phyloP scores from a whole-genome alignment of 1,140 invertebrate species.

The Euwallacea fornicatus region DNA sequence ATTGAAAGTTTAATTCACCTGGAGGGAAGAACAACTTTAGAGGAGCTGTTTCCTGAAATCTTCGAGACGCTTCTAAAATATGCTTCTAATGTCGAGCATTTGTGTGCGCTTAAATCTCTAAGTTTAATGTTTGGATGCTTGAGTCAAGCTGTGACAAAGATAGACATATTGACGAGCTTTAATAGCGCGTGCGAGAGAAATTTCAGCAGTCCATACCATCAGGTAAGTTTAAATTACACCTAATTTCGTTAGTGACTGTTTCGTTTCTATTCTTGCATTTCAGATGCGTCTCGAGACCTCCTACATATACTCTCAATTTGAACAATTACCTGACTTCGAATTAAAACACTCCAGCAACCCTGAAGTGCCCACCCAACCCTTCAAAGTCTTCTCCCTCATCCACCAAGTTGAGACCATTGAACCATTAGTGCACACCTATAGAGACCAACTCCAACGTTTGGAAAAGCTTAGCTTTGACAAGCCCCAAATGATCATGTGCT shows the following conservation, averaged over 20 bases:
- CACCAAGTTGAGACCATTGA: slow-evolving; percentile 69
- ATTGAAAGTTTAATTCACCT: slow-evolving; percentile 63
- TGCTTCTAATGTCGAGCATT: slow-evolving; percentile 22
- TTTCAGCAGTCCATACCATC: slow-evolving; percentile 65
- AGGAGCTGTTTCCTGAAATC: slow-evolving; percentile 32
- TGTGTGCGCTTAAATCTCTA: slow-evolving; percentile 48
- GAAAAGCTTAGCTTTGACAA: slow-evolving; percentile 69
- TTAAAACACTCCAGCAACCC: slow-evolving; percentile 43
- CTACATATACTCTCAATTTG: slow-evolving; percentile 73
- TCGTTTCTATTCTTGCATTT: slow-evolving; percentile 46
- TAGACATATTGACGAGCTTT: slow-evolving; percentile 57
- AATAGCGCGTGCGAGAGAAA: slow-evolving; percentile 59
- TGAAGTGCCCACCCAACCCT: slow-evolving; percentile 46
- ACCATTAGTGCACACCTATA: slow-evolving; percentile 72
- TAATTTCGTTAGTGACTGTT: slow-evolving; percentile 36
- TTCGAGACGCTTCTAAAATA: slow-evolving; percentile 40
- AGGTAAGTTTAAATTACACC: slow-evolving; percentile 56
- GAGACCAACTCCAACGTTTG: slow-evolving; percentile 72
- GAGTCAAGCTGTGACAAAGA: slow-evolving; percentile 54
- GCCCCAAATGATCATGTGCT: slow-evolving; percentile 60
- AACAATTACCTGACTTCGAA: slow-evolving; percentile 55
- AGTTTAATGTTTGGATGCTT: slow-evolving; percentile 56
- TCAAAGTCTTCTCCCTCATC: slow-evolving; percentile 66
- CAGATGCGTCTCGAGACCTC: slow-evolving; percentile 68
- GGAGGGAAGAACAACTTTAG: slow-evolving; percentile 49